phyloP scores from a whole-genome alignment of 2,113 vertebrate species.

The Cephalopterus ornatus region DNA sequence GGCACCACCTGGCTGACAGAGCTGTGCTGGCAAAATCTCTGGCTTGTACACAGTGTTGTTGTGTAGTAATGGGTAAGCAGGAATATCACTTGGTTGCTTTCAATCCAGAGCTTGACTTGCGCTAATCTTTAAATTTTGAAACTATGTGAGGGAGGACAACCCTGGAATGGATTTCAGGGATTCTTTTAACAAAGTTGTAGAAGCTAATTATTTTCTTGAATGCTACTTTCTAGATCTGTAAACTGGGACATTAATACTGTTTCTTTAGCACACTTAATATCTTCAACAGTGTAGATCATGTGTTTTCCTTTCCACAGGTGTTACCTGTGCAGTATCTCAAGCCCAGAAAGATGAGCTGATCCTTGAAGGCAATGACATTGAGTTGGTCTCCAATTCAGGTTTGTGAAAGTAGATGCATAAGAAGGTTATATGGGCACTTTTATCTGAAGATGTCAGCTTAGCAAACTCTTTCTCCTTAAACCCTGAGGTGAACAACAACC shows the following conservation, averaged over 20 bases:
- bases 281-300: background rate
- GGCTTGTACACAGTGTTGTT: accelerated
- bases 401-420: slow-evolving; percentile 2
- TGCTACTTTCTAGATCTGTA: background rate
- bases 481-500: background rate
- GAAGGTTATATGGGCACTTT: background rate
- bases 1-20: slow-evolving; percentile 5
- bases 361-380: slow-evolving; percentile 97
- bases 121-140: background rate
- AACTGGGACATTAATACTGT: background rate
- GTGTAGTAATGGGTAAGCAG: background rate
- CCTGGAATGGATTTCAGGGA: background rate
- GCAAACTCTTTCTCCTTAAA: background rate
- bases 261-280: background rate
- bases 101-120: background rate
- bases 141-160: background rate
- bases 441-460: background rate
- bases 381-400: slow-evolving; percentile 98
- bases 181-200: background rate
- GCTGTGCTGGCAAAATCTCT: background rate
- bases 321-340: slow-evolving; percentile 86
- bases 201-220: background rate
- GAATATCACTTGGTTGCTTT: background rate
- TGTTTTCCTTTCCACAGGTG: slow-evolving; percentile 73
- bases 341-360: slow-evolving; percentile 96